Percentiles rank a stretch among this genome's conserved stretches.
phyloP scores from a whole-genome alignment of 2,888 invertebrate genomes.

The Tetragnatha montana region DNA sequence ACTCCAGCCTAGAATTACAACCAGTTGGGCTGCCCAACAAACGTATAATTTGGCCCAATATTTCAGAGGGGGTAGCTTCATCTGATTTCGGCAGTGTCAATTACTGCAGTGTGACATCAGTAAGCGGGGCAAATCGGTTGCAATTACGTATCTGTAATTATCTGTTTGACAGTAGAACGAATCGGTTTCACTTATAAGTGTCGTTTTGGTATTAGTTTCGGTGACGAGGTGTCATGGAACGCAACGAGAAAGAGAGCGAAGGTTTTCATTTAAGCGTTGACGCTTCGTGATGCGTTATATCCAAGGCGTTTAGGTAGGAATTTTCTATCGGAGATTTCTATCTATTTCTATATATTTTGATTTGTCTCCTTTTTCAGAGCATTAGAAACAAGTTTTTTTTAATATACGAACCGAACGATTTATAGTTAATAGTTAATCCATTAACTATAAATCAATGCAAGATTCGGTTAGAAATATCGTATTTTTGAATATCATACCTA shows the following conservation, averaged over 20 bases:
- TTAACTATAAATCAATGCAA: too few species aligned
- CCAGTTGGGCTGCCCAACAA: neutral
- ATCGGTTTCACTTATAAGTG: slow-evolving; percentile 44
- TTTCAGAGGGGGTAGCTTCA: slow-evolving; percentile 20
- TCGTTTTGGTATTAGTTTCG: slow-evolving; percentile 4
- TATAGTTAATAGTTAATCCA: too few species aligned
- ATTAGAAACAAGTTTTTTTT: too few species aligned
- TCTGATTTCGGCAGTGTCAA: slow-evolving; percentile 16
- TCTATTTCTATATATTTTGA: too few species aligned
- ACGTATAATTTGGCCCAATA: slow-evolving; percentile 47
- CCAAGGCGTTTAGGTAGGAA: too few species aligned
- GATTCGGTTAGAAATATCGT: too few species aligned
- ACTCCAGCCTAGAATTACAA: slow-evolving; percentile 9
- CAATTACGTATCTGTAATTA: slow-evolving; percentile 43
- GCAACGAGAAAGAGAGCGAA: neutral
- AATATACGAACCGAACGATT: too few species aligned
- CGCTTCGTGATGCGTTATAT: neutral
- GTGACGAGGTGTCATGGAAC: neutral
- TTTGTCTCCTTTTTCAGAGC: too few species aligned
- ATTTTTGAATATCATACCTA: too few species aligned
- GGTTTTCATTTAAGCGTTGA: neutral
- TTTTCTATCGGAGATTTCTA: too few species aligned
- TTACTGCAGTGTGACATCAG: slow-evolving; percentile 29
- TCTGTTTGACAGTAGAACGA: slow-evolving; percentile 37
- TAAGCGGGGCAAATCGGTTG: slow-evolving; percentile 35